Base-by-base conservation (phyloP, 2,888 invertebrate genomes). In the Spatulosminthurus flaviceps region DNA sequence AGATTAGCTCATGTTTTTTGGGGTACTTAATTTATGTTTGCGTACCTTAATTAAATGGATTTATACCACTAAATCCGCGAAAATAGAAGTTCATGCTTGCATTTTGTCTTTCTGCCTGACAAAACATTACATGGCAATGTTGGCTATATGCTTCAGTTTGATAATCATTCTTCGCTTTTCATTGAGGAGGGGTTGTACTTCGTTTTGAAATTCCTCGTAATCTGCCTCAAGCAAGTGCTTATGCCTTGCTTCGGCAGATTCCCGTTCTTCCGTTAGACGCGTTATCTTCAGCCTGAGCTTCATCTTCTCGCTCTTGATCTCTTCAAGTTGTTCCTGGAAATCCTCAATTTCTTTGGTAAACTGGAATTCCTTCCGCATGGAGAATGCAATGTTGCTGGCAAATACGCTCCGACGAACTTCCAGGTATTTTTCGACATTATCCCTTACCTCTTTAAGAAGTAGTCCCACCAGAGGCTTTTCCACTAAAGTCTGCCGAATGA, bases 391-490 rank as follows among this genome's bases (percentile, higher is more conserved):
- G 21, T 19, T 9, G 29, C 78, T 78, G 21, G 51, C 7, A 19
- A 43, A 78, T 16, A 78, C 9, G n/a, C 70, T 34, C 16, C 61
- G 51, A 2, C 78, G 71, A 41, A 24, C 28, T 16, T 72, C 72
- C 22, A 78, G 11, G 29, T n/a, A 29, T 19, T 74, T 60, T 4
- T 28, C 4, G 0, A 29, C 28, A n/a, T 21, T 29, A 26, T 79
- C 74, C 21, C 69, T 42, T 16, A 73, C 51, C 16, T 66, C 66
- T 7, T 74, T 42, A 4, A 79, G 51, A n/a, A 79, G 64, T 13
- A 79, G 51, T n/a, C 79, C 79, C 1, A 41, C 28, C 1, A 79
- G 21, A 9, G 79, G 79, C 19, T 51, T 67, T 19, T 74, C 79
- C 13, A 79, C 5, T 11, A 66, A 9, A 0, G 74, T 79, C 29